Evolutionary conservation across 2,888 invertebrate species (phyloP).

Genomic region (Pyrrhia umbra): DNA sequence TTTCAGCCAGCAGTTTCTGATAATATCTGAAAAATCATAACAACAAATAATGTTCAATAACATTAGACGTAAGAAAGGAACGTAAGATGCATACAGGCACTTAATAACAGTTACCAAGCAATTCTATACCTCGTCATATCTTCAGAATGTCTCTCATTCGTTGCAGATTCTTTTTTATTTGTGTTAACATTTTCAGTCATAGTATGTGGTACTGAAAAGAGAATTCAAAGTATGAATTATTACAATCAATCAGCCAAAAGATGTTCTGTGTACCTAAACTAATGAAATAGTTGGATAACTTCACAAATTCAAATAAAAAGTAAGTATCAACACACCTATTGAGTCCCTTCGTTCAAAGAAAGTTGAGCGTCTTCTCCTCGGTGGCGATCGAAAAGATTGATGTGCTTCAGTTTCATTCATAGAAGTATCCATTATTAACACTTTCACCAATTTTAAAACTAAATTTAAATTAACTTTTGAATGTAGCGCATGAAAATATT

Average conservation of each 20-base stretch:
- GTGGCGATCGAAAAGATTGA: conserved; percentile 80
- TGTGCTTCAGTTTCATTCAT: conserved; percentile 73
- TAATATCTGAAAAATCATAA: conserved; percentile 73
- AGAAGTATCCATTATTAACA: conserved; percentile 77
- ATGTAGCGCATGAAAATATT: conserved; percentile 58
- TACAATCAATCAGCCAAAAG: background rate
- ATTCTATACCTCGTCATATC: conserved; percentile 72
- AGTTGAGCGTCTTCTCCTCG: conserved; percentile 83
- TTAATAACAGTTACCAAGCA: background rate
- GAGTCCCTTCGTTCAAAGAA: conserved; percentile 86
- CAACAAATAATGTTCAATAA: conserved; percentile 1
- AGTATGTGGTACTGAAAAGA: conserved; percentile 75
- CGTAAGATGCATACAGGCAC: background rate
- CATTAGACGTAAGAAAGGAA: background rate
- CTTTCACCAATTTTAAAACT: conserved; percentile 21
- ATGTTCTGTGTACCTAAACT: background rate
- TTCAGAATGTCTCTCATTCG: conserved; percentile 65
- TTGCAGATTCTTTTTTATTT: conserved; percentile 60
- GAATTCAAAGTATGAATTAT: conserved; percentile 15
- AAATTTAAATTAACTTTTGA: conserved; percentile 9
- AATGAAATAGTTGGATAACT: background rate
- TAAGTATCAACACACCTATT: conserved; percentile 69
- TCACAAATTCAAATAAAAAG: conserved; percentile 34
- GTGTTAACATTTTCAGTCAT: conserved; percentile 68
- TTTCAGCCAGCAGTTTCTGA: conserved; percentile 78